Conservation (phyloP, 2,797 vertebrate genomes). For the Spinus olivaceus region DNA sequence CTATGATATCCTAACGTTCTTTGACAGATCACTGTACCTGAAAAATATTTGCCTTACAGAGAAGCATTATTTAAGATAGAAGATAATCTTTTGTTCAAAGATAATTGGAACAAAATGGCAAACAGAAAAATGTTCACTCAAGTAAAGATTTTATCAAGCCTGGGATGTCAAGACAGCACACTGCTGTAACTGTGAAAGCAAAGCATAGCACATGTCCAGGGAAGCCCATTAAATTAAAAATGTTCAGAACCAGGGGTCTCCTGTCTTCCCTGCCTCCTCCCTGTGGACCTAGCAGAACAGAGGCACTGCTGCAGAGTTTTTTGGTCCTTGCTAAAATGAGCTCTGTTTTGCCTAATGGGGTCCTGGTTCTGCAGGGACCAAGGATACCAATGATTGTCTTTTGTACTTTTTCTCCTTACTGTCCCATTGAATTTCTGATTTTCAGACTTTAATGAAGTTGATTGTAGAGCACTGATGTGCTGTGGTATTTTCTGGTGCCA, state of each 20-base stretch:
- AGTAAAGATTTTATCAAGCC: neutral
- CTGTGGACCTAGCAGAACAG: neutral
- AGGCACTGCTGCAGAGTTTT: accelerated
- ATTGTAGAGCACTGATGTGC: accelerated
- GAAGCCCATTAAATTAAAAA: neutral
- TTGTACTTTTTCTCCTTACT: neutral
- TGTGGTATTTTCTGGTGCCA: neutral
- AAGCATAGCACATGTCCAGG: neutral
- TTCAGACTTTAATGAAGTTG: neutral
- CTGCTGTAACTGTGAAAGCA: neutral
- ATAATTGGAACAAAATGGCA: neutral
- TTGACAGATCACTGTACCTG: neutral
- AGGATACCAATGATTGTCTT: accelerated
- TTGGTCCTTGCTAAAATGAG: neutral
- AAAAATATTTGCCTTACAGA: neutral
- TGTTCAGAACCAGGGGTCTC: accelerated
- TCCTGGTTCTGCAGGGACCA: neutral
- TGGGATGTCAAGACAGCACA: neutral
- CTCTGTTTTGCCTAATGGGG: neutral
- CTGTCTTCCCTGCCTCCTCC: neutral
- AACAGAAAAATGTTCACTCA: neutral
- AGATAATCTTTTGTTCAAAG: too few relatives aligned
- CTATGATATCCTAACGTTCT: neutral
- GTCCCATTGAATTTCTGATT: neutral
- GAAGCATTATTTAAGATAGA: neutral